Percentiles rank a stretch among this genome's conserved stretches.
phyloP scores from a whole-genome alignment of 2,113 vertebrate genomes.

The Gallinago undulata region DNA sequence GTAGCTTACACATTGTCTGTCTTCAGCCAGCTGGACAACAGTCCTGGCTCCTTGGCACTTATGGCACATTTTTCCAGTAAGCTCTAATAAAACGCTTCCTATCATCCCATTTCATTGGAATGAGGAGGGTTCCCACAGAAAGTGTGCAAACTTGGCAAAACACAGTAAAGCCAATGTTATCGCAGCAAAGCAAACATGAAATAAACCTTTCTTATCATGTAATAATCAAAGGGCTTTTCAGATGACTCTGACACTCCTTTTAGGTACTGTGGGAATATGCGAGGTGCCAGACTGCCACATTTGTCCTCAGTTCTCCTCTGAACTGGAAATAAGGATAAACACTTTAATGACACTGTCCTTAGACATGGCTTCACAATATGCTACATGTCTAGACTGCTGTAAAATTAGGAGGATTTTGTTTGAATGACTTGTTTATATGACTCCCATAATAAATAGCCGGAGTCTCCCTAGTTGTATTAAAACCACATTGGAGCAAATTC shows the following conservation, averaged over 20 bases:
- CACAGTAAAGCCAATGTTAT: constrained; percentile 16
- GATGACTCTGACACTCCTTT: constrained; percentile 45
- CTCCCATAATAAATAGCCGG: constrained; percentile 46
- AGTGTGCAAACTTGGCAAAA: constrained; percentile 68
- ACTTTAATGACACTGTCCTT: constrained; percentile 2
- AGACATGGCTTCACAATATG: constrained; percentile 25
- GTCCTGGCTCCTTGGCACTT: constrained; percentile 60
- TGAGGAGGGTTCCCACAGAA: constrained; percentile 71
- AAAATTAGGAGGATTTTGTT: constrained; percentile 59
- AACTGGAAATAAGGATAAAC: constrained; percentile 51
- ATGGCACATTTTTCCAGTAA: constrained; percentile 71
- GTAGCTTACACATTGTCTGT: constrained; percentile 51
- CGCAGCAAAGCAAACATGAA: constrained; percentile 43
- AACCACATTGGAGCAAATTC: constrained; percentile 41
- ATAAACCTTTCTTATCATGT: constrained; percentile 49
- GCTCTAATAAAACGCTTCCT: constrained; percentile 77
- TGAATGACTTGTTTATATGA: constrained; percentile 59
- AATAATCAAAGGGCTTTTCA: constrained; percentile 48
- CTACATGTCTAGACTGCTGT: constrained; percentile 42
- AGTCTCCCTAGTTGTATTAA: constrained; percentile 24
- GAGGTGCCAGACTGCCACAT: constrained; percentile 22
- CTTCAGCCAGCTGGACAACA: constrained; percentile 67
- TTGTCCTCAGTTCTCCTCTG: constrained; percentile 55
- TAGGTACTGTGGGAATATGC: constrained; percentile 27
- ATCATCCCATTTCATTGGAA: constrained; percentile 62